phyloP scores from a whole-genome alignment of 2,797 vertebrate species.

The Siniperca undulata region DNA sequence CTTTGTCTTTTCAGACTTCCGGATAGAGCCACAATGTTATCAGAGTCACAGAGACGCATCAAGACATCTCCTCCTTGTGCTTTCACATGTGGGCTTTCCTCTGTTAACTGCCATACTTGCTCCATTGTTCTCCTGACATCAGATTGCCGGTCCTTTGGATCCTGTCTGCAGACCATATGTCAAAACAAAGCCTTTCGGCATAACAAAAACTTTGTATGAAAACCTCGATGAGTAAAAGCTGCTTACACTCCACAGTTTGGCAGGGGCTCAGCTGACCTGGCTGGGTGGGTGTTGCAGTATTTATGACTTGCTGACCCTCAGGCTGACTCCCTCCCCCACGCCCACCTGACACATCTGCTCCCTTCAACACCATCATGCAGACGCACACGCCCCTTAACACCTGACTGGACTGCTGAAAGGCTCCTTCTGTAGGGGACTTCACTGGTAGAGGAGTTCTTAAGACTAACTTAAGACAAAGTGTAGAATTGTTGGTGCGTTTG shows the following conservation, averaged over 20 bases:
- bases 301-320: conserved; percentile 62
- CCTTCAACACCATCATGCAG: conserved; percentile 35
- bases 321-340: conserved; percentile 25
- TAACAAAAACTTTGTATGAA: conserved; percentile 43
- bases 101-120: conserved; percentile 3
- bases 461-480: conserved; percentile 55
- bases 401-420: conserved; percentile 60
- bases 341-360: conserved; percentile 58
- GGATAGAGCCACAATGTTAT: conserved; percentile 66
- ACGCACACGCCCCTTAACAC: conserved; percentile 52
- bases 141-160: conserved; percentile 14
- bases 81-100: conserved; percentile 42
- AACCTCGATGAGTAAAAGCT: conserved; percentile 34
- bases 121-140: conserved; percentile 51
- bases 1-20: conserved; percentile 60
- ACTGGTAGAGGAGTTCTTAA: conserved; percentile 2
- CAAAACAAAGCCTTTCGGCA: conserved; percentile 49
- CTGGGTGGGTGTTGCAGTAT: conserved; percentile 63
- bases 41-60: conserved; percentile 44
- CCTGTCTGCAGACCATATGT: conserved; percentile 41
- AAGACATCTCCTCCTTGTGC: conserved; percentile 35
- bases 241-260: conserved; percentile 32
- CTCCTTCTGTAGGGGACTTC: conserved; percentile 37
- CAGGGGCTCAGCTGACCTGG: conserved; percentile 29
- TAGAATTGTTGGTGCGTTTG: conserved; percentile 40